Percentiles rank a stretch among this genome's conserved stretches.
Evolutionary conservation across 30 jellyfish, hydroid and myxozoan genomes (phyloP).

Genomic region (Turritopsis rubra): DNA sequence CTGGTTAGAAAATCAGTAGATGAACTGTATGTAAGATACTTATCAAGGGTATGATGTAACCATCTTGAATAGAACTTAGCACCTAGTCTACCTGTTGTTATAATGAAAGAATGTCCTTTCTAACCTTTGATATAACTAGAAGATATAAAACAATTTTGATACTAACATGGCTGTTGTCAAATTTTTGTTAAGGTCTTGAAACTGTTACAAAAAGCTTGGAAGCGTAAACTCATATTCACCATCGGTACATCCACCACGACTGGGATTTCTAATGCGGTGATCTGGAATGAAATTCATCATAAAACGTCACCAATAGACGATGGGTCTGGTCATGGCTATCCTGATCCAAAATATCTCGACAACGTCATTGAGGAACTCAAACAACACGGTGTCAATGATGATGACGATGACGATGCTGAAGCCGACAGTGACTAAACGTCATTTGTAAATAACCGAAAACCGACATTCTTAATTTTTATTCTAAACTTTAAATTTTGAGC

Average conservation of each 20-base stretch:
- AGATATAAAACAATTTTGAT: too few relatives aligned
- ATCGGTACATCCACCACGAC: conserved; percentile 69
- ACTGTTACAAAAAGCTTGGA: conserved; percentile 53
- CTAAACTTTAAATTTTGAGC: background rate
- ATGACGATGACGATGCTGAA: background rate
- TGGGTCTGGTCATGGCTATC: conserved; percentile 63
- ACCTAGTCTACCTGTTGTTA: too few relatives aligned
- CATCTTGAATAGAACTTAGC: too few relatives aligned
- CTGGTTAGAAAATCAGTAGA: too few relatives aligned
- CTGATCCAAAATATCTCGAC: conserved; percentile 66
- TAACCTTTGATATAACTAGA: background rate
- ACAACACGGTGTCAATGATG: conserved; percentile 43
- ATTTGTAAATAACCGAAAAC: background rate
- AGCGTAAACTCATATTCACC: conserved; percentile 61
- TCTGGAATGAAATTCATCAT: conserved; percentile 74
- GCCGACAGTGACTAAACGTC: background rate
- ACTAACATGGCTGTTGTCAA: background rate
- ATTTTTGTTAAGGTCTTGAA: conserved; percentile 37
- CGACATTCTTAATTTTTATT: background rate
- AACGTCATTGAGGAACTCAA: conserved; percentile 52
- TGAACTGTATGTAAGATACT: too few relatives aligned
- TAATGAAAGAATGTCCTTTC: too few relatives aligned
- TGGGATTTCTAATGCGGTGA: conserved; percentile 47
- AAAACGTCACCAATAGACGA: conserved; percentile 43
- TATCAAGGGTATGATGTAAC: too few relatives aligned